Base-by-base conservation (phyloP, 2,113 vertebrate species). In the Gobius niger region DNA sequence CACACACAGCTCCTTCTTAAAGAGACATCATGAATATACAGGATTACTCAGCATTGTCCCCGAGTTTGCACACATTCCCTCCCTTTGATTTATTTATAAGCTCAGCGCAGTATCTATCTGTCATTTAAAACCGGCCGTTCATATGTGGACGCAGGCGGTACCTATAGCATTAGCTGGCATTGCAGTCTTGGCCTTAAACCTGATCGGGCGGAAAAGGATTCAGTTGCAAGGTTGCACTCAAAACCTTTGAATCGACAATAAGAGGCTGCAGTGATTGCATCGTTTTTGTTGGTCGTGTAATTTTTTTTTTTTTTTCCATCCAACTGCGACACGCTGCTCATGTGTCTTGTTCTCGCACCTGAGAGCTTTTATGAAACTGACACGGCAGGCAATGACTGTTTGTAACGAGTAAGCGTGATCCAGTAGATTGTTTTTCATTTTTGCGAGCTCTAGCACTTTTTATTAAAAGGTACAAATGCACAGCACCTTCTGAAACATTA, bases 91-190 rank as follows among this genome's bases (percentile, higher is more conserved):
- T 60, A 60, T 42, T 70, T 14, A 60, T 82, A 71, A 78, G 67
- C 52, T 77, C 64, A 53, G 19, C 66, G 9, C 67, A 80, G 57
- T 73, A 65, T 65, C 19, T 52, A 80, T 80, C 68, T 82, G 84
- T 78, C 67, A 87, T 86, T 80, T 67, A 83, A 87, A 81, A 78
- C 80, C 76, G 64, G 60, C 0, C 53, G 65, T 80, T 76, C 83
- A 85, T 82, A 67, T 76, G 69, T 73, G 71, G 75, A 73, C 67
- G 65, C 59, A 51, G 71, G 73, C 81, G 50, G 80, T 66, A 78
- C 70, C 75, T 69, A 75, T 50, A 63, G 77, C 18, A 84, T 87
- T 68, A 85, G 85, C 86, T 85, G 83, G 62, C 83, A 61, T 54
- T 75, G 86, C 85, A 85, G 15, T 82, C 76, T 78, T 13, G 54